Percentiles rank a stretch among this genome's conserved stretches.
Evolutionary conservation across 2,888 invertebrate genomes (phyloP).

Genomic region (Drosophila imparisetae): DNA sequence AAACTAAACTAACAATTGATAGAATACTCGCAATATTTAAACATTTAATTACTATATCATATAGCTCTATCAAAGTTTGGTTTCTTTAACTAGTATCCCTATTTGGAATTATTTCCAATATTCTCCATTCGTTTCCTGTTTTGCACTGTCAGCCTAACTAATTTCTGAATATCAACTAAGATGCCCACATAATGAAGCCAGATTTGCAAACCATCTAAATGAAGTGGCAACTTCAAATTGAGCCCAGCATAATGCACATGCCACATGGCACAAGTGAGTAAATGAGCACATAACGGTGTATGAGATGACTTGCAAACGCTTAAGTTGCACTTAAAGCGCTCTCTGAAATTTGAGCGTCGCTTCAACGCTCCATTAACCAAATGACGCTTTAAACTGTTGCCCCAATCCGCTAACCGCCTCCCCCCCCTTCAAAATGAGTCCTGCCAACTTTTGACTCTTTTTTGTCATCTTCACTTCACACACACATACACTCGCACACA

Average conservation of each 20-base stretch:
- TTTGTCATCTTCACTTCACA: slow-evolving; percentile 12
- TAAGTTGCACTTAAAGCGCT: slow-evolving; percentile 7
- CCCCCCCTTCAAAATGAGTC: neutral
- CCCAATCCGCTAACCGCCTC: neutral
- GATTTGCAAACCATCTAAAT: neutral
- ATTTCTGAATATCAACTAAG: neutral
- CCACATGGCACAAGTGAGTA: neutral
- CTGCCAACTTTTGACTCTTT: slow-evolving; percentile 22
- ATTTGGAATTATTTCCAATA: neutral
- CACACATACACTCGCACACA: neutral
- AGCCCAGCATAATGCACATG: neutral
- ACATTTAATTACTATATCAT: neutral
- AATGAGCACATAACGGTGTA: neutral
- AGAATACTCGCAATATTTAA: neutral
- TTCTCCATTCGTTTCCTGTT: too few relatives aligned
- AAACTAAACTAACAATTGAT: neutral
- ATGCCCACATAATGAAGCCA: neutral
- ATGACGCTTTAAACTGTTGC: slow-evolving; percentile 35
- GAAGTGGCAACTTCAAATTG: neutral
- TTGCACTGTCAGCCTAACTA: neutral
- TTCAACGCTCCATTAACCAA: slow-evolving; percentile 40
- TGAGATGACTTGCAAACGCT: slow-evolving; percentile 6
- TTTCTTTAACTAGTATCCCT: neutral
- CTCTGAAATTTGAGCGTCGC: neutral
- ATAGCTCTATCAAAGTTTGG: neutral